Base-by-base conservation (phyloP, 2,113 vertebrate genomes). In the Peucedramus taeniatus region DNA sequence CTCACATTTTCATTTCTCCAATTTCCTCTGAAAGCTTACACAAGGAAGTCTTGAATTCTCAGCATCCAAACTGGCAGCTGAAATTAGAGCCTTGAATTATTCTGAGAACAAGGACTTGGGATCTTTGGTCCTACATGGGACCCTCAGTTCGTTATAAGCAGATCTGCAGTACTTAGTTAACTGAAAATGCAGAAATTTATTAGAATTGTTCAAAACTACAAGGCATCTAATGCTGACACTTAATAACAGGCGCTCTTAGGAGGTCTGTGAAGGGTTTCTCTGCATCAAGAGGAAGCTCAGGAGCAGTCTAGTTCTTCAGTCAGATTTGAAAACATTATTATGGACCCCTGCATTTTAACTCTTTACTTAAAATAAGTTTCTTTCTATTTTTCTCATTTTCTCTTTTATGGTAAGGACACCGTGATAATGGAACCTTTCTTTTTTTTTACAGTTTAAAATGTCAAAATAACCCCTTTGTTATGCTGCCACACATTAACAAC, bases 11-110 rank as follows among this genome's bases (percentile, higher is more conserved):
- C 71, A 90, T 26, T 86, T 91, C 85, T 93, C 50, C 44, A 40
- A 37, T 90, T 95, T 91, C 75, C 64, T 94, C 63, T 90, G 79
- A 93, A 95, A 69, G 60, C 68, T 93, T 90, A 81, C 72, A 90
- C 42, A 57, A 70, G 85, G 64, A 90, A 88, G 66, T 44, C 76
- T 88, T 49, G 11, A 28, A 64, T 86, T 85, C 66, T 88, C 66
- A 72, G n/a, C 82, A 83, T 85, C 61, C 66, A 72, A 85, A 75
- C 17, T 83, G 65, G 56, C 61, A 85, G 78, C 61, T 87, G 84
- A 94, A 96, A 72, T 78, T 68, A 90, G 17, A 49, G 30, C 27
- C 40, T 70, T 92, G 59, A 80, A 72, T 83, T 72, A 49, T 77
- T 63, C 50, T 65, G 18, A 88, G 54, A 72, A 35, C 26, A 35